Percentiles rank a stretch among this genome's conserved stretches.
These are phyloP conservation scores for Pterostichus madidus DNA, from an alignment of 2,888 invertebrate species.

Conservation along the genomic window DNA sequence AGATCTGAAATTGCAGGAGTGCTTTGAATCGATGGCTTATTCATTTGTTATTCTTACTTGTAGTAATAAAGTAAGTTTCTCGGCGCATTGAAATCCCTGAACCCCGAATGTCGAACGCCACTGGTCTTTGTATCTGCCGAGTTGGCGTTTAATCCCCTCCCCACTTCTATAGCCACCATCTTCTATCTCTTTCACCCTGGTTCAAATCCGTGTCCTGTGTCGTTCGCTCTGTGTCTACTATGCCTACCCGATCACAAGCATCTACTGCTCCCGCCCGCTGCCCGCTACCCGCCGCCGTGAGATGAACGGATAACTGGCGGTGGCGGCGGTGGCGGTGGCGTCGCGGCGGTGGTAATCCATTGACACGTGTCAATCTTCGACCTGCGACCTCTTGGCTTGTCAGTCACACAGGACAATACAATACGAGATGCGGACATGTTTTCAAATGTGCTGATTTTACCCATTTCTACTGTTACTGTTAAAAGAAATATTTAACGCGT, in stretches of 20 bases:
- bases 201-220: constrained; percentile 7
- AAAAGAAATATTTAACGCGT: too few relatives aligned
- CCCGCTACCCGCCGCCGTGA: neutral
- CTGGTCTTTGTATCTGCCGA: constrained; percentile 59
- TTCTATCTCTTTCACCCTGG: constrained; percentile 4
- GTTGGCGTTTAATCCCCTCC: constrained; percentile 63
- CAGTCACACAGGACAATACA: too few relatives aligned
- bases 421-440: too few relatives aligned
- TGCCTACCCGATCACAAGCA: neutral
- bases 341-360: constrained; percentile 15
- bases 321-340: neutral
- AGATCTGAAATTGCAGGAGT: too few relatives aligned
- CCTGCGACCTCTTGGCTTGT: neutral
- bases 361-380: constrained; percentile 47
- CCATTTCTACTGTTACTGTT: too few relatives aligned
- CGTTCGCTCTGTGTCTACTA: neutral
- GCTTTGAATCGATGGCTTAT: too few relatives aligned
- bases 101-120: constrained; percentile 52
- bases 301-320: constrained; percentile 7
- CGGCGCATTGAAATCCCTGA: neutral
- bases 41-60: too few relatives aligned
- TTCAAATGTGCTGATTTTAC: too few relatives aligned
- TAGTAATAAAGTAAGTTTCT: too few relatives aligned
- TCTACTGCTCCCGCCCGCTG: too few relatives aligned
- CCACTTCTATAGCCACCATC: neutral